Conservation (phyloP, 2,797 vertebrate species). For the Alectoris magna region DNA sequence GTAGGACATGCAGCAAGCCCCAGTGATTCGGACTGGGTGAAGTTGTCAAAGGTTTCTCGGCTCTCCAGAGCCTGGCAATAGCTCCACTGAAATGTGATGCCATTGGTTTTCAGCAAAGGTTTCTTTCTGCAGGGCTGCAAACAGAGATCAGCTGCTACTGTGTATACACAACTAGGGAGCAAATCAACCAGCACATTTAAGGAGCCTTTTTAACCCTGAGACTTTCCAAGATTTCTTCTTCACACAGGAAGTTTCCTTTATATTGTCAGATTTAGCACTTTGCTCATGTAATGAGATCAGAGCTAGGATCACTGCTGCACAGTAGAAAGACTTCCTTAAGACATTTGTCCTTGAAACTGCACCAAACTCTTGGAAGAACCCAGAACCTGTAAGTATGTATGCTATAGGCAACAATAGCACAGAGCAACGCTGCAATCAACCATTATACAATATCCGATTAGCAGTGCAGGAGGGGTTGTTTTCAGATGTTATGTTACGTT, state of each 20-base stretch:
- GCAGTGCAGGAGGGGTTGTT: constrained; percentile 66
- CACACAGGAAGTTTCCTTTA: constrained; percentile 86
- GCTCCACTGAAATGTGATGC: constrained; percentile 89
- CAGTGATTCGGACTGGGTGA: constrained; percentile 68
- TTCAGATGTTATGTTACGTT: constrained; percentile 77
- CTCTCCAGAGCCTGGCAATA: constrained; percentile 81
- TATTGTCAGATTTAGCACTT: constrained; percentile 79
- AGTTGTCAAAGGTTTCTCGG: constrained; percentile 83
- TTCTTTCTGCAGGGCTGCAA: constrained; percentile 89
- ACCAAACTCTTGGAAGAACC: constrained; percentile 98
- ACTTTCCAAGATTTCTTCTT: constrained; percentile 86
- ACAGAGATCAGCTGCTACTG: constrained; percentile 84
- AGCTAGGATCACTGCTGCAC: constrained; percentile 84
- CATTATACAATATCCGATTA: constrained; percentile 77
- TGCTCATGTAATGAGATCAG: constrained; percentile 81
- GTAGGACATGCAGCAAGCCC: constrained; percentile 52
- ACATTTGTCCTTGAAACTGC: constrained; percentile 98
- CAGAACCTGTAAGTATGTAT: constrained; percentile 95
- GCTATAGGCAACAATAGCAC: constrained; percentile 83
- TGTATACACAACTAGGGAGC: constrained; percentile 86
- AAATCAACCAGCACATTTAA: constrained; percentile 86
- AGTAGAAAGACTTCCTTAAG: constrained; percentile 87
- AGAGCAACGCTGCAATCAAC: constrained; percentile 77
- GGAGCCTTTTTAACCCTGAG: constrained; percentile 83
- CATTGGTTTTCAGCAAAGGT: constrained; percentile 88